Evolutionary conservation across 2,113 vertebrate genomes (phyloP).

Genomic region (Neogale vison): DNA sequence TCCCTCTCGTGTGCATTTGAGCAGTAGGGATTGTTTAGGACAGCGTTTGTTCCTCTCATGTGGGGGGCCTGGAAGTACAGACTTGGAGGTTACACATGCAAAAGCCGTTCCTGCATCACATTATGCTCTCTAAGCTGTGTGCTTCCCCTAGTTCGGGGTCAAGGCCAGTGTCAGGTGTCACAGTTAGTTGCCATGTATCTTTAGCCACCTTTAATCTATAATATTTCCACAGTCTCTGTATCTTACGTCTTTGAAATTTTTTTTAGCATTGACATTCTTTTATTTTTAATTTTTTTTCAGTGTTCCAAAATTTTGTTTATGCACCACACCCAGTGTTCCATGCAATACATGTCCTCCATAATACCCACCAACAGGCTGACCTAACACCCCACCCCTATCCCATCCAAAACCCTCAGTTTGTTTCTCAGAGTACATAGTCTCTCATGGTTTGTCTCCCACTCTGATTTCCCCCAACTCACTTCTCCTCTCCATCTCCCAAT

Average conservation of each 20-base stretch:
- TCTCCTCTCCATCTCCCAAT: too few relatives aligned
- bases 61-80: background rate
- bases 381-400: too few relatives aligned
- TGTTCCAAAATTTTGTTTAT: too few relatives aligned
- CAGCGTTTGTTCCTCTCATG: background rate
- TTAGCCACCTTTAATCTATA: background rate
- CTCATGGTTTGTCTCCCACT: too few relatives aligned
- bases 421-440: too few relatives aligned
- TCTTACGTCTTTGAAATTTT: background rate
- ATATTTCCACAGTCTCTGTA: background rate
- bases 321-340: too few relatives aligned
- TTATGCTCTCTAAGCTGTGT: background rate
- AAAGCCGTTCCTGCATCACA: background rate
- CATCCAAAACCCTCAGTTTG: too few relatives aligned
- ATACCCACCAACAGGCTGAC: too few relatives aligned
- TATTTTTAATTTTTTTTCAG: too few relatives aligned
- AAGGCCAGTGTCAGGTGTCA: background rate
- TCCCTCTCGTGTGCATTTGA: background rate
- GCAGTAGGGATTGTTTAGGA: accelerated
- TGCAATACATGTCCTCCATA: too few relatives aligned
- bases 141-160: background rate
- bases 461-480: too few relatives aligned
- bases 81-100: background rate
- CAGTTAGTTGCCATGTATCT: background rate
- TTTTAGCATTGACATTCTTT: too few relatives aligned